Base-by-base conservation (phyloP, 64 coral and sea anemone genomes). In the Stichodactyla helianthus region DNA sequence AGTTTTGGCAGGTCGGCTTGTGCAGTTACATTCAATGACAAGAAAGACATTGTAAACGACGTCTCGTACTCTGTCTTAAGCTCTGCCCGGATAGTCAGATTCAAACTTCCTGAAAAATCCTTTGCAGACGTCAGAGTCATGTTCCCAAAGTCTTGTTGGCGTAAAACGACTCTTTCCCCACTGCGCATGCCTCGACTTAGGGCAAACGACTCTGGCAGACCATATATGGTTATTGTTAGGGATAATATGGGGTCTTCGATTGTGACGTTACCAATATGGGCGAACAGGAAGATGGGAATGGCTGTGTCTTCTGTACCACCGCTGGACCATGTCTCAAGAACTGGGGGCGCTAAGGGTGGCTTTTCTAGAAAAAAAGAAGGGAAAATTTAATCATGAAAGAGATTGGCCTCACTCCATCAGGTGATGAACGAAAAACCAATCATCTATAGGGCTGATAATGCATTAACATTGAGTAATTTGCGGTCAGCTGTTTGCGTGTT, bases 21-120 rank as follows among this genome's bases (percentile, higher is more conserved):
- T 15, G 89, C 89, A 70, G 60, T 35, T 27, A 87, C 82, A 20
- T 67, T 91, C 25, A 91, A 63, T 53, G 85, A 14, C n/a, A 91
- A 70, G 17, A 31, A 51, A 12, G 54, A 71, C 15, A 14, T 82
- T 51, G 44, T 20, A 2, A 58, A 4, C 58, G 64, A 58, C 17
- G 4, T 54, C 63, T 86, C 55, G 14, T 52, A 64, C 20, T 52
- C 83, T 7, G 50, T 86, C 51, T 55, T 10, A 8, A 8, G 53
- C 77, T 82, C 28, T 10, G 89, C 83, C 6, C 31, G 53, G 18
- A 91, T 71, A 6, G 68, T 87, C 0, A 91, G 78, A 56, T 35
- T 79, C 2, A 80, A 56, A 28, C 65, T 44, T 52, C 89, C 89
- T 26, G 89, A 86, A 74, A 91, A 87, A 10, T 87, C 85, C 10